phyloP scores from a whole-genome alignment of 2,888 invertebrate genomes.

The Agapetus fuscipes region DNA sequence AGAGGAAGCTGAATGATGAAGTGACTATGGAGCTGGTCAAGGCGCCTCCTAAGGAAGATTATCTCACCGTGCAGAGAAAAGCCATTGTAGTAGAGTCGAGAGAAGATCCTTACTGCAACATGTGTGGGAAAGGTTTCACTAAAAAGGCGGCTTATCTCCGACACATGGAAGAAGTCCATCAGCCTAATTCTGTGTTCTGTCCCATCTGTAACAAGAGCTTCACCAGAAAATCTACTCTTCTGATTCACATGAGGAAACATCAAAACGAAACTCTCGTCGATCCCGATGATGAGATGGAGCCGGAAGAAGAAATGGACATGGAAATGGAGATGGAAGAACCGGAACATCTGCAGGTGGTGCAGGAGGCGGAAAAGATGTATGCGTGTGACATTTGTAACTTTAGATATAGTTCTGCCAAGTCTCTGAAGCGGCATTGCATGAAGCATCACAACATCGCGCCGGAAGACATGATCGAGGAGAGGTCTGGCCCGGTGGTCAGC shows the following conservation, averaged over 20 bases:
- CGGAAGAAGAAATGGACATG: slow-evolving; percentile 3
- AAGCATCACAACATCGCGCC: slow-evolving; percentile 44
- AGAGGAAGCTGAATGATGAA: slow-evolving; percentile 41
- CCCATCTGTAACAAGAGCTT: slow-evolving; percentile 54
- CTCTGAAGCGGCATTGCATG: slow-evolving; percentile 47
- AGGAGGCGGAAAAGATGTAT: slow-evolving; percentile 33
- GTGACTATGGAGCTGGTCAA: slow-evolving; percentile 26
- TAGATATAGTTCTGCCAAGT: slow-evolving; percentile 46
- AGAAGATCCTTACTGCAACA: slow-evolving; percentile 47
- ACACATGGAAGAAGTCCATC: slow-evolving; percentile 49
- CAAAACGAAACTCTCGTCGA: slow-evolving; percentile 15
- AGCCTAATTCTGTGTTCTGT: slow-evolving; percentile 47
- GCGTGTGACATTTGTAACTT: slow-evolving; percentile 53
- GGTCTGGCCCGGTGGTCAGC: slow-evolving; percentile 32
- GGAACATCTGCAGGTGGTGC: slow-evolving; percentile 24
- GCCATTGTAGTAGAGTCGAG: slow-evolving; percentile 26
- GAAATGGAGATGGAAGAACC: slow-evolving; percentile 23
- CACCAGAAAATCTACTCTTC: slow-evolving; percentile 51
- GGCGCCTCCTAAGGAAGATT: slow-evolving; percentile 23
- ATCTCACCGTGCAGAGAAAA: slow-evolving; percentile 23
- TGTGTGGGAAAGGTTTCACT: slow-evolving; percentile 52
- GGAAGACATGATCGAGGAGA: slow-evolving; percentile 27
- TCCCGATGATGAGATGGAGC: slow-evolving; percentile 24
- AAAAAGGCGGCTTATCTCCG: slow-evolving; percentile 50
- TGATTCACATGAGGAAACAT: slow-evolving; percentile 53